phyloP scores from a whole-genome alignment of 2,797 vertebrate species.

The Rhinophrynus dorsalis region DNA sequence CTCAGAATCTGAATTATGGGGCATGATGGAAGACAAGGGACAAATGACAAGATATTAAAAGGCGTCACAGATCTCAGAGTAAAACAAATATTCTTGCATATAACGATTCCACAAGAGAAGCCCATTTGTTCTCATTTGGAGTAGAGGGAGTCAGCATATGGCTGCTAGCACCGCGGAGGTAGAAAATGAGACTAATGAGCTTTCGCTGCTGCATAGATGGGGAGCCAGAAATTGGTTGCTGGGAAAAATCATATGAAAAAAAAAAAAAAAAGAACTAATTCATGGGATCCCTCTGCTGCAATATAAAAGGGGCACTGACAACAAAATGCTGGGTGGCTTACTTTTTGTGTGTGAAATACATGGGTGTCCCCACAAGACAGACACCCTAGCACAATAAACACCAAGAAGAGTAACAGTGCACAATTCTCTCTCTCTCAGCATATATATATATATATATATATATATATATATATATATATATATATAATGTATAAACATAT shows the following conservation, averaged over 20 bases:
- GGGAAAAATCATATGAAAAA: background rate
- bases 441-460: too few species aligned
- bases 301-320: background rate
- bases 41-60: slow-evolving; percentile 43
- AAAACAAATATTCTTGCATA: slow-evolving; percentile 67
- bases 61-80: slow-evolving; percentile 15
- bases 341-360: too few species aligned
- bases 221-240: slow-evolving; percentile 5
- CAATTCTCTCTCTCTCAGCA: too few species aligned
- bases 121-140: slow-evolving; percentile 43
- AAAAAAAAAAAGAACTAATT: too few species aligned
- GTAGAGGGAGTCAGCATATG: slow-evolving; percentile 9
- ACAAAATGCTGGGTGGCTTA: background rate
- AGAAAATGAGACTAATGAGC: slow-evolving; percentile 46
- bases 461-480: too few species aligned
- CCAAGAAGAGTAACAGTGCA: too few species aligned
- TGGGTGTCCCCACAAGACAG: too few species aligned
- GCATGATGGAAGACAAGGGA: slow-evolving; percentile 14
- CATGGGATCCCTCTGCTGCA: too few species aligned
- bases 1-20: slow-evolving; percentile 16
- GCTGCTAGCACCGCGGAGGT: slow-evolving; percentile 25
- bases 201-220: slow-evolving; percentile 17
- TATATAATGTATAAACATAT: too few species aligned
- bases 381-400: too few species aligned
- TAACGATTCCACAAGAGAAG: slow-evolving; percentile 57